Conservation (phyloP, 1,140 invertebrate genomes). For the Lepidostoma basale region DNA sequence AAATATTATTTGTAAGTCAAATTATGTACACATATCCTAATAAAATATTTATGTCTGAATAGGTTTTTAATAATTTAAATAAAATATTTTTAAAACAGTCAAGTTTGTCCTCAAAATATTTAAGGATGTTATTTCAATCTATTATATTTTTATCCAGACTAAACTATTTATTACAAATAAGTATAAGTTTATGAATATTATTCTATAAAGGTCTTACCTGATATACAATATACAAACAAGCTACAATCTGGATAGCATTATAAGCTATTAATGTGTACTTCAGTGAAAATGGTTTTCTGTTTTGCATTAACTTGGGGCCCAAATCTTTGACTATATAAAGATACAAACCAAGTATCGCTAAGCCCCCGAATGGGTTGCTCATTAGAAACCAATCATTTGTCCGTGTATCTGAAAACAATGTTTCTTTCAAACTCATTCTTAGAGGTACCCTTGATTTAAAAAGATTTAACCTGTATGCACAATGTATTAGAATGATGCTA, state of each 20-base stretch:
- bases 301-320: constrained; percentile 73
- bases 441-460: too few relatives aligned
- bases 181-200: not conserved
- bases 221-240: constrained; percentile 75
- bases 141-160: not conserved
- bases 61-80: not conserved
- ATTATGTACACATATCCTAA: not conserved
- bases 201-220: constrained; percentile 62
- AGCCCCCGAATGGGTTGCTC: constrained; percentile 52
- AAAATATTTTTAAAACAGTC: not conserved
- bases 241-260: constrained; percentile 77
- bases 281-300: constrained; percentile 75
- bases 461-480: too few relatives aligned
- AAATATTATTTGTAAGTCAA: not conserved
- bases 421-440: too few relatives aligned
- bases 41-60: not conserved
- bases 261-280: constrained; percentile 72
- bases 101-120: not conserved
- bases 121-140: not conserved
- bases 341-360: constrained; percentile 64
- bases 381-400: constrained; percentile 61
- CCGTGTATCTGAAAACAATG: constrained; percentile 60
- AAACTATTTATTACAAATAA: constrained; percentile 57
- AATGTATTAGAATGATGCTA: too few relatives aligned
- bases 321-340: constrained; percentile 65